A percentile compares a stretch with the other conserved stretches of the same genome.
Conservation (phyloP, 2,888 invertebrate genomes). For the Spodoptera exigua region DNA sequence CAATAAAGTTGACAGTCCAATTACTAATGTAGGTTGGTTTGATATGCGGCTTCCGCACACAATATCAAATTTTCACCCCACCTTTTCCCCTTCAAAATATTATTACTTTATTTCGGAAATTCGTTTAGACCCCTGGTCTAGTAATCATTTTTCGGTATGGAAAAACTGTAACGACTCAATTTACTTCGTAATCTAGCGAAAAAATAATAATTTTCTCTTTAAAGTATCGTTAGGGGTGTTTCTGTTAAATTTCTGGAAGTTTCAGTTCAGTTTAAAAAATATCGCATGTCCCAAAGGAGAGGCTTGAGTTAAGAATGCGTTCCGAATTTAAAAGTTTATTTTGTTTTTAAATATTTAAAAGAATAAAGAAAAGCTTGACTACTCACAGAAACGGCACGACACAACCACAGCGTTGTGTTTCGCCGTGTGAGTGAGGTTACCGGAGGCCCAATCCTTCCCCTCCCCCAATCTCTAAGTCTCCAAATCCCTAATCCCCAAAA, state of each 20-base stretch:
- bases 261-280: slow-evolving; percentile 29
- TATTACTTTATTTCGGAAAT: slow-evolving; percentile 46
- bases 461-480: no score
- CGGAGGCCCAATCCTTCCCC: no score
- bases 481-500: no score
- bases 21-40: no score
- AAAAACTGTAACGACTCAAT: slow-evolving; percentile 50
- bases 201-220: slow-evolving; percentile 53
- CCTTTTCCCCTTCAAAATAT: slow-evolving; percentile 16
- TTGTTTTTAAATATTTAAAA: slow-evolving; percentile 34
- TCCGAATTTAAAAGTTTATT: slow-evolving; percentile 14
- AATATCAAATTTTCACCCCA: slow-evolving; percentile 21
- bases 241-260: no score
- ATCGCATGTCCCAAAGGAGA: slow-evolving; percentile 6
- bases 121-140: slow-evolving; percentile 39
- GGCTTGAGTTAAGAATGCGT: slow-evolving; percentile 18
- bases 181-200: slow-evolving; percentile 49
- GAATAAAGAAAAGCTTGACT: background rate
- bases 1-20: no score
- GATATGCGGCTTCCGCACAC: slow-evolving; percentile 21
- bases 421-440: no score
- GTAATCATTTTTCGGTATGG: slow-evolving; percentile 47
- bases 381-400: no score
- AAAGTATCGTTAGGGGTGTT: slow-evolving; percentile 43
- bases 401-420: no score